phyloP scores from a whole-genome alignment of 2,797 vertebrate species.

The Chelonia mydas region DNA sequence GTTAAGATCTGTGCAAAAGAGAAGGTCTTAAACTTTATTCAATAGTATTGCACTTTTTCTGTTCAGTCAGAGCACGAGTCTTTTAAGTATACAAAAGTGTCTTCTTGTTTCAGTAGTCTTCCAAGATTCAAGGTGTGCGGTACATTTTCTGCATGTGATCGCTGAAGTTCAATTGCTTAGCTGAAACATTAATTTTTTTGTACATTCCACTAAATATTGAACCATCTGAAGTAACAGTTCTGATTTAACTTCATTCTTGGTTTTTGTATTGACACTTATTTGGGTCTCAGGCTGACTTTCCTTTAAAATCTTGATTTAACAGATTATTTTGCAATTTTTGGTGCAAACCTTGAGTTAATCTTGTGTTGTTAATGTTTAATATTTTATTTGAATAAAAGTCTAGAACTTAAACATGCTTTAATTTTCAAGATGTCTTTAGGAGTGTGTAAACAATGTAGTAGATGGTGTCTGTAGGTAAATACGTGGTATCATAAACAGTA shows the following conservation, averaged over 20 bases:
- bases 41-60: neutral
- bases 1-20: neutral
- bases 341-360: slow-evolving; percentile 16
- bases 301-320: slow-evolving; percentile 48
- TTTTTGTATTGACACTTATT: slow-evolving; percentile 55
- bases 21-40: neutral
- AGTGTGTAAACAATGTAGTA: slow-evolving; percentile 74
- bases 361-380: slow-evolving; percentile 67
- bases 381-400: slow-evolving; percentile 51
- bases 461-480: slow-evolving; percentile 82
- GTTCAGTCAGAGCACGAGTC: neutral
- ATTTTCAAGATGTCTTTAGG: slow-evolving; percentile 78
- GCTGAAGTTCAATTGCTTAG: slow-evolving; percentile 50
- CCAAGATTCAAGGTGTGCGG: neutral
- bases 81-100: neutral
- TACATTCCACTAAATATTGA: slow-evolving; percentile 47
- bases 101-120: neutral
- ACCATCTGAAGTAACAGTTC: slow-evolving; percentile 50
- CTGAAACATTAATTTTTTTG: slow-evolving; percentile 57
- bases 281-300: slow-evolving; percentile 57
- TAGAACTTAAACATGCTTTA: slow-evolving; percentile 36
- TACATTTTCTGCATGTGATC: neutral
- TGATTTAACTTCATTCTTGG: slow-evolving; percentile 45
- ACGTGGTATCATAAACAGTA: slow-evolving; percentile 81
- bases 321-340: slow-evolving; percentile 50